Conservation (phyloP, 2,113 vertebrate species). For the Phasianus colchicus region DNA sequence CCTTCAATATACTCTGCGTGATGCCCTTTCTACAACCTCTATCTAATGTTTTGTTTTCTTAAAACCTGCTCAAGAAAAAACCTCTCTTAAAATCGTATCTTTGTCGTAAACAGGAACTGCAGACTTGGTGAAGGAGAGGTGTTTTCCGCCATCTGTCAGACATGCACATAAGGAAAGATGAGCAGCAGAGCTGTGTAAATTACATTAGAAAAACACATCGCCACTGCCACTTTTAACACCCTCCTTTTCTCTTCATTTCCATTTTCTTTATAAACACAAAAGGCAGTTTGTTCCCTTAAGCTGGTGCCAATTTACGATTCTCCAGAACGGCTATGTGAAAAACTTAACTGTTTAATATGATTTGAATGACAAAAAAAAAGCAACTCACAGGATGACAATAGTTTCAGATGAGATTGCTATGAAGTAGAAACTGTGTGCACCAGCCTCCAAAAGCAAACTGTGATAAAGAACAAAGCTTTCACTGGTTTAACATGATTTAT, state of each 20-base stretch:
- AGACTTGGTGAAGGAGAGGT: background rate
- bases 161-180: background rate
- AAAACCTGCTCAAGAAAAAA: background rate
- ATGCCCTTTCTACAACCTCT: background rate
- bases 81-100: background rate
- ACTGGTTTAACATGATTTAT: background rate
- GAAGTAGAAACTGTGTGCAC: background rate
- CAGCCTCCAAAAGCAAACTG: background rate
- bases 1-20: background rate
- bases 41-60: background rate
- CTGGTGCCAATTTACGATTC: background rate
- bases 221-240: background rate
- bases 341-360: background rate
- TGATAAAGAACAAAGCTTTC: background rate
- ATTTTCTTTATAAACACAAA: slow-evolving; percentile 16
- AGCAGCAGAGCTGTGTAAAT: background rate
- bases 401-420: background rate
- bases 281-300: background rate
- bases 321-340: slow-evolving; percentile 9
- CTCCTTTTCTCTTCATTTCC: background rate
- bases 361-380: background rate
- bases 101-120: background rate
- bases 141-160: background rate
- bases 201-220: background rate
- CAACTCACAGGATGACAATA: background rate